Percentiles rank a stretch among this genome's conserved stretches.
Evolutionary conservation across 1,140 invertebrate genomes (phyloP).

Genomic region (Lordiphosa mommai): DNA sequence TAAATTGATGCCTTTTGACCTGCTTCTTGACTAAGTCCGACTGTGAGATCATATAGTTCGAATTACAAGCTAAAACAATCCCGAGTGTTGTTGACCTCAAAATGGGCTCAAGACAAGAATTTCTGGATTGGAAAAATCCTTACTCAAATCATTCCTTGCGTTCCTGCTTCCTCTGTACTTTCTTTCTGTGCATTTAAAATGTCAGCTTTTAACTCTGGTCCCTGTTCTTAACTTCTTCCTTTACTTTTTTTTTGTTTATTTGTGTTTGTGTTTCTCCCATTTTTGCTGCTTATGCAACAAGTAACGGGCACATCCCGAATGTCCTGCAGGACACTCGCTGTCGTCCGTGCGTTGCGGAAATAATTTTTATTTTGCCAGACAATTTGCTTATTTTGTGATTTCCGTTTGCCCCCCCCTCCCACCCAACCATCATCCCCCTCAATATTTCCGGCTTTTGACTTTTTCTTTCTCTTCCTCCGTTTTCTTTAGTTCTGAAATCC

Average conservation of each 20-base stretch:
- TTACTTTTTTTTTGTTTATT: slow-evolving; percentile 5
- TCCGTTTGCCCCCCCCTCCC: slow-evolving; percentile 47
- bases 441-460: slow-evolving; percentile 70
- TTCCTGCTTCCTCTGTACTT: too few relatives aligned
- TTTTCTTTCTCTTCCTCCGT: slow-evolving; percentile 1
- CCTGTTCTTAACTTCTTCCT: too few relatives aligned
- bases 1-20: too few relatives aligned
- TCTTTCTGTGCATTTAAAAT: too few relatives aligned
- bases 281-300: slow-evolving; percentile 37
- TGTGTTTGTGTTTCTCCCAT: neutral
- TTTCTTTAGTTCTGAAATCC: slow-evolving; percentile 18
- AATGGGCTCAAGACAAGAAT: too few relatives aligned
- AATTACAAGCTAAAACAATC: too few relatives aligned
- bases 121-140: too few relatives aligned
- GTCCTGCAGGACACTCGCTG: slow-evolving; percentile 19
- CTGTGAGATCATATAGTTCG: too few relatives aligned
- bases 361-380: slow-evolving; percentile 80
- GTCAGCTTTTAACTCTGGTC: too few relatives aligned
- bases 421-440: slow-evolving; percentile 11
- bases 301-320: slow-evolving; percentile 11
- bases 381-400: slow-evolving; percentile 80
- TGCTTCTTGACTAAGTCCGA: too few relatives aligned
- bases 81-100: too few relatives aligned
- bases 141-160: too few relatives aligned
- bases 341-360: slow-evolving; percentile 65